Conservation (phyloP, 2,888 invertebrate genomes). For the Conomelus anceps region DNA sequence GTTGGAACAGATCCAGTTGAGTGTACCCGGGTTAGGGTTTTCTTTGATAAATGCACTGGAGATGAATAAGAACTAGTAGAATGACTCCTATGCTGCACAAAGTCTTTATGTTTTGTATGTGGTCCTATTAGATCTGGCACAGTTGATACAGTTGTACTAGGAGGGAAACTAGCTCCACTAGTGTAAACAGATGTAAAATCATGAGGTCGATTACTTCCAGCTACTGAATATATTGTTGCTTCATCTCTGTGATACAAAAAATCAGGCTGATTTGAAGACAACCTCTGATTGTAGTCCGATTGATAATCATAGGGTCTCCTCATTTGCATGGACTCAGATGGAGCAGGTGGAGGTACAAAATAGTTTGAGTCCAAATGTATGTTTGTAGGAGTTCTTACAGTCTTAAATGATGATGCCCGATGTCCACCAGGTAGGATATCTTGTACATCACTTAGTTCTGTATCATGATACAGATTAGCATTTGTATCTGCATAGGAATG, state of each 20-base stretch:
- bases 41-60: constrained; percentile 36
- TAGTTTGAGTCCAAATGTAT: constrained; percentile 22
- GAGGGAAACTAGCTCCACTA: constrained; percentile 54
- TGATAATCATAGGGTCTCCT: constrained; percentile 39
- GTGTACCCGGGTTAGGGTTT: constrained; percentile 48
- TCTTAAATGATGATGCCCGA: constrained; percentile 50
- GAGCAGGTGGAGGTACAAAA: constrained; percentile 34
- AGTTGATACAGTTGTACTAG: constrained; percentile 48
- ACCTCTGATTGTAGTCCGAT: constrained; percentile 17
- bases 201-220: constrained; percentile 62
- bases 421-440: constrained; percentile 40
- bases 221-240: constrained; percentile 66
- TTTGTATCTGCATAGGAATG: background rate
- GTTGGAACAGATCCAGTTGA: constrained; percentile 45
- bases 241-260: constrained; percentile 49
- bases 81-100: constrained; percentile 24
- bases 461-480: constrained; percentile 12
- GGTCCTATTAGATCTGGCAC: constrained; percentile 64
- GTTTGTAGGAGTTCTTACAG: constrained; percentile 43
- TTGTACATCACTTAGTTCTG: constrained; percentile 26
- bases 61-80: constrained; percentile 34
- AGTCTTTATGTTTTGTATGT: constrained; percentile 45
- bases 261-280: constrained; percentile 38
- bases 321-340: constrained; percentile 39
- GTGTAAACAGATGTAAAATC: constrained; percentile 69